Percentiles rank a stretch among this genome's conserved stretches.
Conservation (phyloP, 2,888 invertebrate species). For the Tachina fera region DNA sequence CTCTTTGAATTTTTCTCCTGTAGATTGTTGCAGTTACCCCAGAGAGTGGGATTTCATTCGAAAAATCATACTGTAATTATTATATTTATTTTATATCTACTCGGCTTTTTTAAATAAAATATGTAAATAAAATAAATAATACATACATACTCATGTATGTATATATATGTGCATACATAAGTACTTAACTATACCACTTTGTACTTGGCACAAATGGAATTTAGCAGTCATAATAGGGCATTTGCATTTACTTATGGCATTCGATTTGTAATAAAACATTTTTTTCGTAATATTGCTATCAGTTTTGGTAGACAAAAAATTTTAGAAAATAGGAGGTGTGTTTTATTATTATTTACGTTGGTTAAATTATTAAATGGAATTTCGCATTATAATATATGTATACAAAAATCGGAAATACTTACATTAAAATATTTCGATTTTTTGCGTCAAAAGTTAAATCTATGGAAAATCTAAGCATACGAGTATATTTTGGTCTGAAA, state of each 20-base stretch:
- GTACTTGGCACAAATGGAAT: constrained; percentile 66
- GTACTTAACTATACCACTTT: constrained; percentile 46
- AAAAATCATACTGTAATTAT: constrained; percentile 24
- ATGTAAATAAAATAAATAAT: too few species aligned
- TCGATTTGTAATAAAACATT: constrained; percentile 30
- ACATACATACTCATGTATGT: too few species aligned
- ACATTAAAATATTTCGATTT: too few species aligned
- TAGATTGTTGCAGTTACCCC: constrained; percentile 24
- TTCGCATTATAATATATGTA: neutral
- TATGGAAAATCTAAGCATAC: too few species aligned
- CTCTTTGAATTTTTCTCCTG: constrained; percentile 18
- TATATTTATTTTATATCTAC: neutral
- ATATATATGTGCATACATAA: too few species aligned
- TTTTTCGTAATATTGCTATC: constrained; percentile 18
- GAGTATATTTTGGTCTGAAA: too few species aligned
- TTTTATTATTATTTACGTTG: constrained; percentile 6
- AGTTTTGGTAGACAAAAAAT: neutral
- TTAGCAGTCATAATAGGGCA: constrained; percentile 58
- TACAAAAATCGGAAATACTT: too few species aligned
- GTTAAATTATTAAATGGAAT: neutral
- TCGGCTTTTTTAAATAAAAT: neutral
- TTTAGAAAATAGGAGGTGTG: constrained; percentile 35
- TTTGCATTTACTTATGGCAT: constrained; percentile 50
- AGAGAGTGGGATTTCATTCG: constrained; percentile 48
- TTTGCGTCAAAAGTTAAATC: too few species aligned